phyloP scores from a whole-genome alignment of 2,888 invertebrate species.

The Heliconius aoede region DNA sequence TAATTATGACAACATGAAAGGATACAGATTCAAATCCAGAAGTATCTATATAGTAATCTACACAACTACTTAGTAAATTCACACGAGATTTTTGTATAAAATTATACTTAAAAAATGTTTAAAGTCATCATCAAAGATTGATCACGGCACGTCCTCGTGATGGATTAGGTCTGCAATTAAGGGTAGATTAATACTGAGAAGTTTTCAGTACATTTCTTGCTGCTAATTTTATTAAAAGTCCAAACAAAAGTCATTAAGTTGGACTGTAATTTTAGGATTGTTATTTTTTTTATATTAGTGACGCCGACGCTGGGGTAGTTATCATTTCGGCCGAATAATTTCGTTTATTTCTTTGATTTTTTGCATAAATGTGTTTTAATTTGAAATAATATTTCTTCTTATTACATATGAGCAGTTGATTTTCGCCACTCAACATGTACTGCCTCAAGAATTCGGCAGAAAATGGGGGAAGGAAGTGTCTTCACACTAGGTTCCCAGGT shows the following conservation, averaged over 20 bases:
- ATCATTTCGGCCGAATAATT: neutral
- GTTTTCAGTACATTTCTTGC: constrained; percentile 7
- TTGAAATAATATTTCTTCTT: too few relatives aligned
- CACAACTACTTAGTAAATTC: neutral
- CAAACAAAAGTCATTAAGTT: constrained; percentile 9
- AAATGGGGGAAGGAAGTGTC: neutral
- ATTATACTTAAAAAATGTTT: neutral
- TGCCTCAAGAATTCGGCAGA: neutral
- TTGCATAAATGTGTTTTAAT: too few relatives aligned
- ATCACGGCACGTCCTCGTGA: constrained; percentile 36
- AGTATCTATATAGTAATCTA: neutral
- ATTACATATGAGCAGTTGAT: too few relatives aligned
- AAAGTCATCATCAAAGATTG: constrained; percentile 26
- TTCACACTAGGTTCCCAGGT: neutral
- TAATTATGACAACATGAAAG: too few relatives aligned
- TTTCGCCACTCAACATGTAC: too few relatives aligned
- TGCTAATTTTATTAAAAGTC: neutral
- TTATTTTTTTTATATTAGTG: neutral
- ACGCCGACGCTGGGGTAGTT: neutral
- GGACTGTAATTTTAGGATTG: neutral
- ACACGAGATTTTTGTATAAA: neutral
- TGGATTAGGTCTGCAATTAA: constrained; percentile 42
- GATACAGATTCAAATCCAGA: neutral
- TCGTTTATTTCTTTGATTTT: too few relatives aligned
- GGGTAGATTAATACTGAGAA: constrained; percentile 33